Conservation (phyloP, 2,888 invertebrate species). For the Arctia plantaginis region DNA sequence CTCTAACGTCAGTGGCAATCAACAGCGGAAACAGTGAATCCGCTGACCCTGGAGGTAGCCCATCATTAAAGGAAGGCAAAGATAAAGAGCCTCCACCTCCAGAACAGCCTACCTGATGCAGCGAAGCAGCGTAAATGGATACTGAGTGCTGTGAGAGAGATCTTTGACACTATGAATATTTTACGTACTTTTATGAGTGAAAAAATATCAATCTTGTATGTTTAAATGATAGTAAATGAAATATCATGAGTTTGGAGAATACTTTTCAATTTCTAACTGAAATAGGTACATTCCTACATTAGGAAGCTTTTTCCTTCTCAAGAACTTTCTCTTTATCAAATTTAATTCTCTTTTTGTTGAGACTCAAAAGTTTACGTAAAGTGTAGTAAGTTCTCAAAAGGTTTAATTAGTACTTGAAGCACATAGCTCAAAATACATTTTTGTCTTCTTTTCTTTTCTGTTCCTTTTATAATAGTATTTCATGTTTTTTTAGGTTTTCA, state of each 20-base stretch:
- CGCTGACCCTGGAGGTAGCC: constrained; percentile 67
- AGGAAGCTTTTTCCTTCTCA: neutral
- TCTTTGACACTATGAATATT: constrained; percentile 1
- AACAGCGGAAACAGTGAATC: constrained; percentile 75
- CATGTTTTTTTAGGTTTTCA: no score
- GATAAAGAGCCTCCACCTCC: constrained; percentile 65
- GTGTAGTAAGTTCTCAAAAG: no score
- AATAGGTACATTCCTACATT: neutral
- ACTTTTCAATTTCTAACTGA: neutral
- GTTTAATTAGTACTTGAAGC: neutral
- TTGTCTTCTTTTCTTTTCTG: neutral
- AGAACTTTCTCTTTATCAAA: neutral
- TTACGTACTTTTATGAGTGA: neutral
- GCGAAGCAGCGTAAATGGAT: constrained; percentile 48
- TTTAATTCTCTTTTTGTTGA: neutral
- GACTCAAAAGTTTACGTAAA: neutral
- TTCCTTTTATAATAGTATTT: neutral
- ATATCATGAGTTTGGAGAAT: neutral
- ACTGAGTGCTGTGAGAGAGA: constrained; percentile 33
- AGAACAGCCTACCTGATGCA: constrained; percentile 73
- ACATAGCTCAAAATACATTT: neutral
- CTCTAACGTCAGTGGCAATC: constrained; percentile 78
- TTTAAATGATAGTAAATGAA: neutral
- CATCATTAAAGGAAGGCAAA: constrained; percentile 69
- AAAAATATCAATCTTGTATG: neutral